Evolutionary conservation across 2,888 invertebrate genomes (phyloP), one percentile per base, ranked within the genome.

Genomic region (Drosophila leonis): DNA sequence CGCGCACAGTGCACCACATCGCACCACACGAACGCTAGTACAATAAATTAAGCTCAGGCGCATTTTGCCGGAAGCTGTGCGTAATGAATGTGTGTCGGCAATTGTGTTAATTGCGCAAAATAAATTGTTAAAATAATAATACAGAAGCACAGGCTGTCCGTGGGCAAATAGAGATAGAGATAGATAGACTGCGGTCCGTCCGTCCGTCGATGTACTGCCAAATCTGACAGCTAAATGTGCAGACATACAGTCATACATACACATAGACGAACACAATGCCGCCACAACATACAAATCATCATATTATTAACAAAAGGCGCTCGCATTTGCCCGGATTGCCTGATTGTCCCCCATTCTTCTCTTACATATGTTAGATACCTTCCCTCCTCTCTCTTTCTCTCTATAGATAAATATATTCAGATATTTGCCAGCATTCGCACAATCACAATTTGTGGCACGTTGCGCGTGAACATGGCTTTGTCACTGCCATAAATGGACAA

Each of bases 111-210:
- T 87, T 87, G 90, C 90, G 72, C 78, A 83, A 87, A 87, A 88
- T 87, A 89, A 88, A 89, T 87, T 87, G 88, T 89, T 88, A 89
- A 87, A 87, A 87, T 89, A 88, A 89, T 87, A 89, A 82, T 73
- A 82, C 69, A 66, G 62, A n/a, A 44, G 59, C 39, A 48, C 48
- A 46, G 33, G 33, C 54, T 27, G 9, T 33, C 46, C 48, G 7
- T 12, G 42, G 29, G 33, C 61, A 24, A 24, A 44, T 10, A 41
- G 41, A 41, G 41, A 69, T 61, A 59, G 62, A 62, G 24, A 73
- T 20, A 55, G 35, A 31, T 20, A 20, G n/a, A 31, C 12, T 4
- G 27, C 9, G 24, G 37, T 35, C 35, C 35, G 9, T 1, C 20
- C 42, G 5, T 2, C 46, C 4, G 9, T 33, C 9, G 27, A 67